Evolutionary conservation across 1,140 invertebrate genomes (phyloP), one percentile per base, ranked within the genome.

Genomic region (Magallana angulata): DNA sequence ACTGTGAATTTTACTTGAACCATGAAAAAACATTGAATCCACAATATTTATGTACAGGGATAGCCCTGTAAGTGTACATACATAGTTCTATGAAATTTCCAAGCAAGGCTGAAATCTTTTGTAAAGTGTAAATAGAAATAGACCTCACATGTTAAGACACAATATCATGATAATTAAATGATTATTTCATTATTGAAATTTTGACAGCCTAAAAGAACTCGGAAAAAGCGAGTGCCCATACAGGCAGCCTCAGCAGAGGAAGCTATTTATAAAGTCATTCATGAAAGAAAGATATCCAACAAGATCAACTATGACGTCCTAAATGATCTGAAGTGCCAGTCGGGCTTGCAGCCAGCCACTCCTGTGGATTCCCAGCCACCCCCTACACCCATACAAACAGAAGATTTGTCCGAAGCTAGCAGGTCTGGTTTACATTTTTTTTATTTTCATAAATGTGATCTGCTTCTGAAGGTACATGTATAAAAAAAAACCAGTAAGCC

Each of bases 291-390:
- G 93, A 97, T 99, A 87, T 99, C 98, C 0, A 97, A 96, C 7
- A 99, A 99, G 96, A 99, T 99, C 58, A 99, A 99, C 95, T 99
- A 99, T 93, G 98, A 99, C 91, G 98, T 99, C 24, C 95, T 99
- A 14, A 98, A 98, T 92, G 97, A 96, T 92, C 95, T 98, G 8
- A 95, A 88, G 84, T 82, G 64, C 80, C 86, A 56, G 30, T 60
- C 68, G 7, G 12, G 80, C 59, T 58, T 48, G 24, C 85, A 24
- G 11, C 36, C 57, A 62, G 48, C 14, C 11, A 36, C 18, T 16
- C 16, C 57, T 57, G 58, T 58, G 9, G 18, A 14, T 68, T 24
- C 30, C 36, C 59, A 71, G 9, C 1, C 18, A 0, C 12, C 68
- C 24, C 12, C 36, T 68, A n/a, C 68, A 12, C 30, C 84, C 4